Percentiles rank a stretch among this genome's conserved stretches.
phyloP scores from a whole-genome alignment of 35 echinoderm and acorn worm genomes.

The Hemicentrotus pulcherrimus region DNA sequence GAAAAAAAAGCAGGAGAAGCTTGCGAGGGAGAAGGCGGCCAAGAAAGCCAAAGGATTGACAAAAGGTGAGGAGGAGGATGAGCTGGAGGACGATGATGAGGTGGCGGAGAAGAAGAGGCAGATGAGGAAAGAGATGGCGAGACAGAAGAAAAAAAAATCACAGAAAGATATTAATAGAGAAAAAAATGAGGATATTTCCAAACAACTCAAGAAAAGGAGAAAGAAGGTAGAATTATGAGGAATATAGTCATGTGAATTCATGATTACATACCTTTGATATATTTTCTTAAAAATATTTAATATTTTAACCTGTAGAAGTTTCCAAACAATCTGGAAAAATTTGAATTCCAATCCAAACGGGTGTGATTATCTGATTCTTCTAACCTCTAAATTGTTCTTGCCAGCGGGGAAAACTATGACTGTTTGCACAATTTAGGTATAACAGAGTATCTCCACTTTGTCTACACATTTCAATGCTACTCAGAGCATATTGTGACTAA shows the following conservation, averaged over 20 bases:
- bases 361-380: background rate
- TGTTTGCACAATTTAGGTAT: too few species aligned
- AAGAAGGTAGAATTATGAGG: slow-evolving; percentile 4
- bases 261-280: background rate
- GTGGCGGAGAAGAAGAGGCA: background rate
- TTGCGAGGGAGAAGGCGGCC: background rate
- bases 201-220: background rate
- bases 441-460: too few species aligned
- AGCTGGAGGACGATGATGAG: slow-evolving; percentile 12
- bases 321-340: background rate
- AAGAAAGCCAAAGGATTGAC: background rate
- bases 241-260: background rate
- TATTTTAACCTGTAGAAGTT: background rate
- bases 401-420: background rate
- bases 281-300: background rate
- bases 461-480: too few species aligned
- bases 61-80: slow-evolving; percentile 10
- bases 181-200: background rate
- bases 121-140: slow-evolving; percentile 24
- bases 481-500: too few species aligned
- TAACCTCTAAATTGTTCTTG: background rate
- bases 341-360: background rate
- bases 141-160: background rate
- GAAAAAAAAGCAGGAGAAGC: background rate
- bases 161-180: background rate